Percentiles rank a stretch among this genome's conserved stretches.
These are phyloP conservation scores for Hypsopygia costalis DNA, from an alignment of 2,888 invertebrate genomes.

Conservation along the genomic window DNA sequence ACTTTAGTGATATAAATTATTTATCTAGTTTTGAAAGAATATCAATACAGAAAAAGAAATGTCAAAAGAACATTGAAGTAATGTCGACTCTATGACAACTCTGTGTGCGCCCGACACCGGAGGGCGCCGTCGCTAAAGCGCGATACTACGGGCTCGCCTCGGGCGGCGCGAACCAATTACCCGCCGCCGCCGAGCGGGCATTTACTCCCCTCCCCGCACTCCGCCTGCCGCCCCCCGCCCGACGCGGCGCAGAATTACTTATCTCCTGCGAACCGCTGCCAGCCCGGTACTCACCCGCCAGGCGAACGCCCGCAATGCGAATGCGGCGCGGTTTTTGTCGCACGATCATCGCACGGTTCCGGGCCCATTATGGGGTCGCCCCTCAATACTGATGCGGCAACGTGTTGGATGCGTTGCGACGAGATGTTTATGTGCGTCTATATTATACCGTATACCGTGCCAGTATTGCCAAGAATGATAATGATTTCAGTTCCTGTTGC, in stretches of 20 bases:
- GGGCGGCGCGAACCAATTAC: constrained; percentile 81
- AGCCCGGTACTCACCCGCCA: constrained; percentile 70
- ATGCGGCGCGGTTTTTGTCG: constrained; percentile 31
- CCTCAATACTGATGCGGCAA: background rate
- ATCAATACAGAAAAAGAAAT: too few relatives aligned
- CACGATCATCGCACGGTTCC: constrained; percentile 14
- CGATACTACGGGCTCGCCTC: constrained; percentile 79
- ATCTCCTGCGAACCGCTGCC: constrained; percentile 58
- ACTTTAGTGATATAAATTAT: too few relatives aligned
- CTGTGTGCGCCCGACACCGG: constrained; percentile 68
- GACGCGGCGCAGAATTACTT: constrained; percentile 55
- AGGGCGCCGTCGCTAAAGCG: constrained; percentile 80
- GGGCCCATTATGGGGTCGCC: constrained; percentile 7
- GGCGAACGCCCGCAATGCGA: constrained; percentile 71
- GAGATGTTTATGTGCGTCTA: too few relatives aligned
- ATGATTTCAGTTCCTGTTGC: too few relatives aligned
- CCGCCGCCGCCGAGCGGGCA: constrained; percentile 69
- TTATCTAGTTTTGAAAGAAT: too few relatives aligned
- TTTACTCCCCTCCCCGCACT: constrained; percentile 59
- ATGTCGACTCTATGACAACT: constrained; percentile 38
- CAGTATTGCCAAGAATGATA: too few relatives aligned
- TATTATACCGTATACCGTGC: too few relatives aligned
- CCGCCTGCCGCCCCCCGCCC: constrained; percentile 33
- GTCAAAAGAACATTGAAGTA: constrained; percentile 22
- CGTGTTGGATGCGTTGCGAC: too few relatives aligned